Evolutionary conservation across 30 jellyfish, hydroid and myxozoan genomes (phyloP), one percentile per base, ranked within the genome.

Genomic region (Sanderia malayensis): DNA sequence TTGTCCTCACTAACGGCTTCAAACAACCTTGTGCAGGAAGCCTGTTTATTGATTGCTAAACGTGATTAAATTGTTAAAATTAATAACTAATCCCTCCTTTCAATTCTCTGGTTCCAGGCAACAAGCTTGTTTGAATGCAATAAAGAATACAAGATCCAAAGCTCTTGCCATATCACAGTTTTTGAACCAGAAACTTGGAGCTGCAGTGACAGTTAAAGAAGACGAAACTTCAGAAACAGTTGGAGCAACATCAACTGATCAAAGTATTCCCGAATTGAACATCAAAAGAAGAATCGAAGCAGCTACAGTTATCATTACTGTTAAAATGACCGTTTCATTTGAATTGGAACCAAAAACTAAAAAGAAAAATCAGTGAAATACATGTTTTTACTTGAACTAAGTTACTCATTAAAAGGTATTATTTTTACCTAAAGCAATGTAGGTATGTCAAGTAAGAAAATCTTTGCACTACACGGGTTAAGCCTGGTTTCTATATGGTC

Each of bases 121-220:
- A 49, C 97, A 81, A 58, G 97, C 97, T 0, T 70, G 91, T 37
- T 72, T 82, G 28, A 89, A 82, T 33, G 97, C 97, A 1, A 87
- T 89, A 1, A 84, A 71, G 58, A 89, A 89, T 74, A 88, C 93
- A 0, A 82, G 91, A 10, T 15, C 83, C 25, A 89, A 89, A 72
- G 97, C 97, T 2, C 70, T 74, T 13, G 78, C 97, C n/a, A 89
- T 89, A 22, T 92, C 97, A 11, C 97, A 82, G 58, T 83, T 67
- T 58, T 61, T 89, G 20, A 82, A 89, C 64, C 97, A 81, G 68
- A 66, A 44, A 37, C 94, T 89, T 31, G 97, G 95, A 11, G 31
- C 93, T 1, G 82, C 92, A 18, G 41, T 82, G 6, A 73, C 44
- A 13, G 69, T 89, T 27, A 64, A 66, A 68, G 97, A 89, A 71